Evolutionary conservation across 1,140 invertebrate genomes (phyloP), one percentile per base, ranked within the genome.

Genomic region (Bombus superbus): DNA sequence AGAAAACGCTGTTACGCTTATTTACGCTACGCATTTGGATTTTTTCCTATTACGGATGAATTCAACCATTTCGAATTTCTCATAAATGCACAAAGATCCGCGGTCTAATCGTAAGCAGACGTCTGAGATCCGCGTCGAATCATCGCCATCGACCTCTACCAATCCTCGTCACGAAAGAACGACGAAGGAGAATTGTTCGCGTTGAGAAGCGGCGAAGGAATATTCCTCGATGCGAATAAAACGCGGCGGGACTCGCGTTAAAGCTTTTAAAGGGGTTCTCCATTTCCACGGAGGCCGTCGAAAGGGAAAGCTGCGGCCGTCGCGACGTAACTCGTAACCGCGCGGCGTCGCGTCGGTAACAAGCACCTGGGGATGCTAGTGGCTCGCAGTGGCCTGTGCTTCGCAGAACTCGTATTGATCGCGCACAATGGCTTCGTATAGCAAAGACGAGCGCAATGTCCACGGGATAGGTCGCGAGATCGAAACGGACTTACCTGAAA

Each of bases 221-320:
- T 73, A 81, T 62, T 59, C 18, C 18, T 32, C 35, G 53, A 18
- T 6, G 25, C 6, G 44, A 40, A 72, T 28, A 57, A 42, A 81
- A 40, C 68, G 22, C 2, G 42, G n/a, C 53, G 71, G 81, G 40
- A 38, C 38, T 47, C 35, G 72, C 69, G 86, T 85, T 89, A 88
- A 85, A 89, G 86, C 76, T 88, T 62, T 90, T 86, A 90, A 90
- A 86, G 88, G 89, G 88, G 88, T 90, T 86, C 87, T 81, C 64
- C 83, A 81, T 90, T 86, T 87, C 86, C 88, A 80, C 86, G 82
- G 83, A 84, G 83, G 88, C 86, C 86, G 80, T 86, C 83, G 89
- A 90, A 90, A 90, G 89, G 88, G 89, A 90, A 90, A 90, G 89
- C 89, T 71, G 72, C 77, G 62, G 77, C 75, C 47, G 66, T 75